Conservation (phyloP, 2,797 vertebrate species). For the Salmo trutta region DNA sequence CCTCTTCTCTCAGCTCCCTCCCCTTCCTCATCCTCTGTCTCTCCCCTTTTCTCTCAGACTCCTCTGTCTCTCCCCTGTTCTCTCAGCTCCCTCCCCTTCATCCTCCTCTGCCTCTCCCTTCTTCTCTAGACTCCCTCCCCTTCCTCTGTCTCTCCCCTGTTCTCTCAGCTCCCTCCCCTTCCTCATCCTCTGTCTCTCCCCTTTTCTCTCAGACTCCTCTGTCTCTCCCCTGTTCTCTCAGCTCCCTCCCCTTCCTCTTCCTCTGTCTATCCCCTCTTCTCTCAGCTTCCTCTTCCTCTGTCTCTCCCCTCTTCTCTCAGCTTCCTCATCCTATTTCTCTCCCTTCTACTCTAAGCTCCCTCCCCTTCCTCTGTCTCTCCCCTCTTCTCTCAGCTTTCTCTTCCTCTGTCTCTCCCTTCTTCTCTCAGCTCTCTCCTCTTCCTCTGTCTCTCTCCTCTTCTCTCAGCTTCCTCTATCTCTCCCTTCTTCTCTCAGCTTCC, state of each 20-base stretch:
- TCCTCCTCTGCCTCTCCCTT: constrained; percentile 6
- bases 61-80: background rate
- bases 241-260: background rate
- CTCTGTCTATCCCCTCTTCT: background rate
- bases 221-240: too few species aligned
- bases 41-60: too few species aligned
- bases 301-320: background rate
- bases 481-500: too few species aligned
- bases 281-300: background rate
- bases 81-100: background rate
- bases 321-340: too few species aligned
- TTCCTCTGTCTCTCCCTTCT: background rate
- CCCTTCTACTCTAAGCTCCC: too few species aligned
- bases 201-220: too few species aligned
- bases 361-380: too few species aligned
- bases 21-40: background rate
- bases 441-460: too few species aligned
- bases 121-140: constrained; percentile 11
- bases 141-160: constrained; percentile 2
- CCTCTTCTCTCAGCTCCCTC: too few species aligned
- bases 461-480: too few species aligned
- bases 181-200: too few species aligned
- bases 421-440: background rate
- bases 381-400: too few species aligned
- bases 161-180: background rate